phyloP scores from a whole-genome alignment of 2,888 invertebrate species.

The Oligia fasciuncula region DNA sequence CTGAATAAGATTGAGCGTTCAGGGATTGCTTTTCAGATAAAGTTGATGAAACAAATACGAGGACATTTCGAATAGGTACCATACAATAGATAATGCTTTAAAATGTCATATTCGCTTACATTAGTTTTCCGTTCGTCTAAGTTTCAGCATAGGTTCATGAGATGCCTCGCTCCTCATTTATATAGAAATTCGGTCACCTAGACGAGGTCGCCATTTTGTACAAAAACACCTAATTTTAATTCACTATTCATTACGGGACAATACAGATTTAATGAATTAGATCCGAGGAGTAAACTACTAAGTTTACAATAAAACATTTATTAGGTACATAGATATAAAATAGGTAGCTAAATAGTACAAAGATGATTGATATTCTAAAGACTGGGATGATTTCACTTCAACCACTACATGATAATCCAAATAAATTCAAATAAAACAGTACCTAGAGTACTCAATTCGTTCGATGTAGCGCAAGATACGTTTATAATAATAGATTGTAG shows the following conservation, averaged over 20 bases:
- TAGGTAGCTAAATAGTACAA: constrained; percentile 85
- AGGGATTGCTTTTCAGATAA: constrained; percentile 75
- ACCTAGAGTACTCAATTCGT: constrained; percentile 77
- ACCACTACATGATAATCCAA: constrained; percentile 72
- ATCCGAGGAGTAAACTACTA: constrained; percentile 86
- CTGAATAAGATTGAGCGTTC: constrained; percentile 52
- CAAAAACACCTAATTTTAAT: constrained; percentile 86
- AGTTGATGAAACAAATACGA: constrained; percentile 64
- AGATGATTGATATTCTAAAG: constrained; percentile 82
- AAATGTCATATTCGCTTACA: constrained; percentile 69
- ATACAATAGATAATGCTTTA: constrained; percentile 61
- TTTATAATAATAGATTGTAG: constrained; percentile 79
- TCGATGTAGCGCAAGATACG: constrained; percentile 81
- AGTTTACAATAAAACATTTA: constrained; percentile 89
- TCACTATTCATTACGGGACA: constrained; percentile 85
- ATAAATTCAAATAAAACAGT: constrained; percentile 73
- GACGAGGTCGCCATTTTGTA: constrained; percentile 89
- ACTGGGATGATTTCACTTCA: constrained; percentile 79
- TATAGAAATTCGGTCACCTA: constrained; percentile 89
- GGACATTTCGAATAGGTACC: constrained; percentile 58
- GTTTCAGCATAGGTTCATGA: constrained; percentile 69
- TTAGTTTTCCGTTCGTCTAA: constrained; percentile 74
- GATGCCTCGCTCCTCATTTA: constrained; percentile 76
- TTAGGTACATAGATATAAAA: constrained; percentile 87
- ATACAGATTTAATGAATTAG: constrained; percentile 87